Evolutionary conservation across 2,888 invertebrate genomes (phyloP), one percentile per base, ranked within the genome.

Genomic region (Caenorhabditis japonica): DNA sequence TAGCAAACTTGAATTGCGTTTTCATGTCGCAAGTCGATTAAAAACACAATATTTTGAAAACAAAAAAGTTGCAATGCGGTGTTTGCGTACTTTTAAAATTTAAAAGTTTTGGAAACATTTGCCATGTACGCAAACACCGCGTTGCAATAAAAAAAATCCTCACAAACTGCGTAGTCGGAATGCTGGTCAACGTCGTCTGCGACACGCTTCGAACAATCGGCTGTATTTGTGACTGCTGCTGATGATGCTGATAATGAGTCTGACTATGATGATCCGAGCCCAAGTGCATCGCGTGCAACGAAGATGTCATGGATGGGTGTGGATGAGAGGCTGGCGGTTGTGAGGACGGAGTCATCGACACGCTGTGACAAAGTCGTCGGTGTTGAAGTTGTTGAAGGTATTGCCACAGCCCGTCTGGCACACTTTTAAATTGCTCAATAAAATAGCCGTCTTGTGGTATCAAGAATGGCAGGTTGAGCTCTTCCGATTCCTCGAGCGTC

Each of bases 371-470:
- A n/a, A 77, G 49, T 36, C 80, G 53, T 39, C 70, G 55, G 13
- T 74, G 47, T 43, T 76, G 69, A 3, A 81, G 43, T 15, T 70
- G 60, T 30, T 51, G 55, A 30, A 81, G 46, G 46, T 79, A 81
- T 33, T 75, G 68, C 46, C 59, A 60, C 0, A 82, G 69, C 15
- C 73, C 72, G 4, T 76, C 78, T 10, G 80, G 80, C 15, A 76
- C 74, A 2, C 46, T 19, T n/a, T 61, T 53, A 21, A 79, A 58
- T 19, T 75, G 76, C 27, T 79, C 79, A 58, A 56, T 49, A 62
- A 95, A 95, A 90, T 95, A 97, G 19, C 96, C 97, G 89, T 99
- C 97, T 87, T 97, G 96, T 0, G 99, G 97, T 64, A 97, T 91
- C 49, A 99, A 90, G 81, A 99, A 92, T 0, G 94, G 94, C 61